Evolutionary conservation across 2,113 vertebrate genomes (phyloP), one percentile per base, ranked within the genome.

Genomic region (Sinocyclocheilus maitianheensis): DNA sequence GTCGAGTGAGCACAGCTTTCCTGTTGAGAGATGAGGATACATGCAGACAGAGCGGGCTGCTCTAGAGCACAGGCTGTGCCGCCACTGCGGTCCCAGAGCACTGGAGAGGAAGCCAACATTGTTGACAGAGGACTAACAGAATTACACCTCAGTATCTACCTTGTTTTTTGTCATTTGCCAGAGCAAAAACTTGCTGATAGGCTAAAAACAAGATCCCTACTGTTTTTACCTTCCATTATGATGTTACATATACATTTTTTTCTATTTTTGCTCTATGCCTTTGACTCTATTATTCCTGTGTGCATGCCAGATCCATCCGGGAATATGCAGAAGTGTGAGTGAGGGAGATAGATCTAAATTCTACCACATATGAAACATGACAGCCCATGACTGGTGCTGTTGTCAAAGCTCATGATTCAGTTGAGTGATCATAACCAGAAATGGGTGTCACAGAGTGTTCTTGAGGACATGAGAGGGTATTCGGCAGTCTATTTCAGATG

Each of bases 341-440:
- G 46, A 0, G 63, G 34, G 53, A 69, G 69, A 82, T 51, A 86
- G 75, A 76, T 85, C 46, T 14, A 58, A 34, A 53, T 46, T 48
- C 43, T 34, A 48, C 26, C 67, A 81, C 71, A 79, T 67, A 87
- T 85, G 79, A 78, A 83, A 89, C 85, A 89, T 89, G 85, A 83
- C 88, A 85, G 63, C 55, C 37, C 24, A 24, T 89, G 85, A 87
- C 83, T 71, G 48, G 51, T 85, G 48, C n/a, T 60, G 81, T 86
- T 86, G 85, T 89, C 88, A 82, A 34, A 72, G 60, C 72, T 62
- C 62, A 87, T 87, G n/a, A 37, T 71, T 78, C 78, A 78, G 77
- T 58, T 55, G 51, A 81, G 60, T 67, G 84, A 88, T 71, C 71
- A 53, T 62, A 85, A 84, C 77, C 77, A 86, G 60, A 63, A 75